Percentiles rank a stretch among this genome's conserved stretches.
Evolutionary conservation across 1,140 invertebrate species (phyloP).

Genomic region (Euwallacea similis): DNA sequence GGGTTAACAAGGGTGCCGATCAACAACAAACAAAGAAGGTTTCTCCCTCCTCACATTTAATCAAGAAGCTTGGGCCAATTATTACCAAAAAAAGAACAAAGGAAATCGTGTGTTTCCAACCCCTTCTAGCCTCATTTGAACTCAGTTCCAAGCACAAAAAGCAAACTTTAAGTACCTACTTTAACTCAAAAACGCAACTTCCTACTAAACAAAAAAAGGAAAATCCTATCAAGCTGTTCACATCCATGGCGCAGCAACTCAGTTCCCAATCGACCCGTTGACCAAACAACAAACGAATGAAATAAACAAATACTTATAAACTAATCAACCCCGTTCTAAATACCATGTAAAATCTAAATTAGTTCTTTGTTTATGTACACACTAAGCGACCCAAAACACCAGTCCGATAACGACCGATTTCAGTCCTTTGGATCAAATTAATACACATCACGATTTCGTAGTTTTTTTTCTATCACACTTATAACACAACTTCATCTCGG

Average conservation of each 20-base stretch:
- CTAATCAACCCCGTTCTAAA: background rate
- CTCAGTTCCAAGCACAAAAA: too few relatives aligned
- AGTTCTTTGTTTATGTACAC: constrained; percentile 7
- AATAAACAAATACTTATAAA: background rate
- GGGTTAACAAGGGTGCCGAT: too few relatives aligned
- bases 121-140: too few relatives aligned
- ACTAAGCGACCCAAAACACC: constrained; percentile 28
- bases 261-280: background rate
- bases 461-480: constrained; percentile 17
- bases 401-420: constrained; percentile 27
- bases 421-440: constrained; percentile 36
- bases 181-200: too few relatives aligned
- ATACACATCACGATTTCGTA: constrained; percentile 16
- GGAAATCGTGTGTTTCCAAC: too few relatives aligned
- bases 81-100: too few relatives aligned
- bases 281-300: background rate
- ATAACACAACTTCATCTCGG: constrained; percentile 16
- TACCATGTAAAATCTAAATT: background rate
- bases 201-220: too few relatives aligned
- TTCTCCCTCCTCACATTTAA: too few relatives aligned
- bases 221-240: too few relatives aligned
- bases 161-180: too few relatives aligned
- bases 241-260: background rate
- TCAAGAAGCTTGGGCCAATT: too few relatives aligned
- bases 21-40: too few relatives aligned